Conservation (phyloP, 2,888 invertebrate genomes). For the Polydrusus pterygomalis region DNA sequence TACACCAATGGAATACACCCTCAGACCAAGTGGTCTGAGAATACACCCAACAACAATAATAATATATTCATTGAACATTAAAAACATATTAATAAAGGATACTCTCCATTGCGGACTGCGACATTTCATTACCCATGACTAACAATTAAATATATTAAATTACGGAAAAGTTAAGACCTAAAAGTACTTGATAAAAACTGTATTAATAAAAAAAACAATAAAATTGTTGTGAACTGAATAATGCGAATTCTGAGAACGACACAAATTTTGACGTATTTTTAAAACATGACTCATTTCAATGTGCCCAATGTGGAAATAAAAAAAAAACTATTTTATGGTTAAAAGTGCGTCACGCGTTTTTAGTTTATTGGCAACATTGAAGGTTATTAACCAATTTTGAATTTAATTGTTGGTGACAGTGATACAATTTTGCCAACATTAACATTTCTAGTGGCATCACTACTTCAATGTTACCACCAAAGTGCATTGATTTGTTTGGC, state of each 20-base stretch:
- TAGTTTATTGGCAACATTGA: conserved; percentile 3
- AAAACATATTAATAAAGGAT: conserved; percentile 76
- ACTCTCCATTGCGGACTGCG: conserved; percentile 92
- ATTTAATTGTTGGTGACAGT: background rate
- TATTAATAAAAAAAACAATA: conserved; percentile 20
- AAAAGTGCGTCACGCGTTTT: conserved; percentile 20
- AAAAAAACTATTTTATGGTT: conserved; percentile 28
- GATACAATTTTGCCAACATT: background rate
- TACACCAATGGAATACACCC: too few relatives aligned
- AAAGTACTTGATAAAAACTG: conserved; percentile 19
- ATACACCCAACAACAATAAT: too few relatives aligned
- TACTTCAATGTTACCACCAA: background rate
- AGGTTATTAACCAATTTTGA: background rate
- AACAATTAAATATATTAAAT: conserved; percentile 18
- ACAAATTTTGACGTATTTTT: conserved; percentile 44
- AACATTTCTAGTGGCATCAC: background rate
- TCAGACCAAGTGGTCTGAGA: too few relatives aligned
- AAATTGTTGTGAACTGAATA: conserved; percentile 23
- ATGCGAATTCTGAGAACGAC: conserved; percentile 32
- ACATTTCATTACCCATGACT: conserved; percentile 90
- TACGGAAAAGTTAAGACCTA: background rate
- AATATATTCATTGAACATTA: background rate
- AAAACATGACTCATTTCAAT: conserved; percentile 46
- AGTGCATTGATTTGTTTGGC: background rate
- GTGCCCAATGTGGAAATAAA: conserved; percentile 14